Percentiles rank a stretch among this genome's conserved stretches.
Conservation (phyloP, 2,888 invertebrate species). For the Erebia epiphron region DNA sequence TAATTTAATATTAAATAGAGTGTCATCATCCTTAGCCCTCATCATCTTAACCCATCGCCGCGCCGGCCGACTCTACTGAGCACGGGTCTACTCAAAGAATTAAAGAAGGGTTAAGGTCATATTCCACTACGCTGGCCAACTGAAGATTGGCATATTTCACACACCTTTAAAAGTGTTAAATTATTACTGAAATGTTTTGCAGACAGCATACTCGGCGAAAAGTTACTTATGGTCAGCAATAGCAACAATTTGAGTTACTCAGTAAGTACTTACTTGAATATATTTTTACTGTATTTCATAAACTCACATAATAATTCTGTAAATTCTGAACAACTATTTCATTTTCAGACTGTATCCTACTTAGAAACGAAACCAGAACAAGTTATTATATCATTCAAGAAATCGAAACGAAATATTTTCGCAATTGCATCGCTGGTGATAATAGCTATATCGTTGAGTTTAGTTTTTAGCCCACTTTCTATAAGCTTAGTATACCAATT, state of each 20-base stretch:
- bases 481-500: conserved; percentile 27
- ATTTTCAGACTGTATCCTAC: conserved; percentile 62
- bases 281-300: not conserved
- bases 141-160: too few species aligned
- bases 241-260: conserved; percentile 61
- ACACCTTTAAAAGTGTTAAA: not conserved
- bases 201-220: conserved; percentile 71
- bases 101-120: too few species aligned
- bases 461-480: conserved; percentile 54
- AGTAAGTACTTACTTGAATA: conserved; percentile 56
- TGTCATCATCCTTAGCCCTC: too few species aligned
- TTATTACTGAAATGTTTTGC: conserved; percentile 34
- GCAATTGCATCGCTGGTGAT: conserved; percentile 53
- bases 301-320: not conserved
- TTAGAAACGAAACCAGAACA: conserved; percentile 56
- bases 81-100: too few species aligned
- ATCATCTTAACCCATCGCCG: too few species aligned
- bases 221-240: conserved; percentile 63
- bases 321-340: conserved; percentile 15
- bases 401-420: conserved; percentile 47
- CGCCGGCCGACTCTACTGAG: too few species aligned
- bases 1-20: too few species aligned
- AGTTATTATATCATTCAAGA: conserved; percentile 49
- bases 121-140: too few species aligned
- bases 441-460: conserved; percentile 54